A percentile compares a stretch with the other conserved stretches of the same genome.
phyloP scores from a whole-genome alignment of 1,140 invertebrate genomes.

The Bombus breviceps region DNA sequence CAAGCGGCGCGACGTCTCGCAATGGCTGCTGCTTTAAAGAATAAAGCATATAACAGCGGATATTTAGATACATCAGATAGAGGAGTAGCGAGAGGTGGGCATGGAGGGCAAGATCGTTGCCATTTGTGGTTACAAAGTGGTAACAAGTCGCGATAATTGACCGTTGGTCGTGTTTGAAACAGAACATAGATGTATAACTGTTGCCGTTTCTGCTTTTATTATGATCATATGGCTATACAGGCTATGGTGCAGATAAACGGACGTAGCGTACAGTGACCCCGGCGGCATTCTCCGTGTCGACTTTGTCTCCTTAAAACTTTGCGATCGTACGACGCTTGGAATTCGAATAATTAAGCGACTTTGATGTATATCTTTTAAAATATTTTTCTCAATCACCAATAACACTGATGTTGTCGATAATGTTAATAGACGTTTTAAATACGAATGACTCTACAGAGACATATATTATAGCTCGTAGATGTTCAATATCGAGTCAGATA shows the following conservation, averaged over 20 bases:
- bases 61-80: too few relatives aligned
- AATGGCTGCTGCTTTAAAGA: too few relatives aligned
- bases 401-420: background rate
- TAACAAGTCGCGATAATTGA: background rate
- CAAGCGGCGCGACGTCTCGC: background rate
- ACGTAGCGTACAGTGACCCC: conserved; percentile 16
- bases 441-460: background rate
- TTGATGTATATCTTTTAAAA: background rate
- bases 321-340: background rate
- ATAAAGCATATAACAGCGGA: too few relatives aligned
- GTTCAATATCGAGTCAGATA: background rate
- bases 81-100: too few relatives aligned
- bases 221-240: background rate
- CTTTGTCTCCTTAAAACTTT: background rate
- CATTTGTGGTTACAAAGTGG: too few relatives aligned
- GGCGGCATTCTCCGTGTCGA: background rate
- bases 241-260: background rate
- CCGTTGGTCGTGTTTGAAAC: background rate
- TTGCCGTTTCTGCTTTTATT: background rate
- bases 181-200: background rate
- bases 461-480: background rate
- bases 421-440: background rate
- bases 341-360: background rate
- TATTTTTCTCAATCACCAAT: background rate
- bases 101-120: background rate